phyloP scores from a whole-genome alignment of 2,888 invertebrate species.

The Ophion costatus region DNA sequence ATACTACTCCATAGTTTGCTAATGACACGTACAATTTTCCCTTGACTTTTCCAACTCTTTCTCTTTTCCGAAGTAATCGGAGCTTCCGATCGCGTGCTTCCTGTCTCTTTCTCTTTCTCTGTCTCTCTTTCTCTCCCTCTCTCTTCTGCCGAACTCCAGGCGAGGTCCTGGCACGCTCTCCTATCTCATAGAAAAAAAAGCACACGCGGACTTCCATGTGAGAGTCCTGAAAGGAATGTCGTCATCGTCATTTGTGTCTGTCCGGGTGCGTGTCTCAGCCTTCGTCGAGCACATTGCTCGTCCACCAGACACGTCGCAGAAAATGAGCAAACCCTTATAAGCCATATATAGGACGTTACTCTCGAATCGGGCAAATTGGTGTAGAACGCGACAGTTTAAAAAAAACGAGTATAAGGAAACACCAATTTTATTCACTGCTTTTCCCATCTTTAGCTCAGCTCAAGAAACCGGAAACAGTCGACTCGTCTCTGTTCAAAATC shows the following conservation, averaged over 20 bases:
- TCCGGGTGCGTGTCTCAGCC: not conserved
- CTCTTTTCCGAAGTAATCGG: slow-evolving; percentile 58
- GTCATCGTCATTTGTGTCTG: slow-evolving; percentile 18
- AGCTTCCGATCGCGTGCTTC: slow-evolving; percentile 60
- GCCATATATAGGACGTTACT: too few species aligned
- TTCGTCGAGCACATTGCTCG: slow-evolving; percentile 20
- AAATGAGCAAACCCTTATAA: too few species aligned
- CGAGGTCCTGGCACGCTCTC: slow-evolving; percentile 45
- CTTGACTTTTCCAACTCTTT: slow-evolving; percentile 60
- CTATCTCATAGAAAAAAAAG: slow-evolving; percentile 7
- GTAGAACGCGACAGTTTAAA: too few species aligned
- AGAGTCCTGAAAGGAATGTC: slow-evolving; percentile 24
- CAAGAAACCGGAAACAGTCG: too few species aligned
- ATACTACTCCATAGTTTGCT: slow-evolving; percentile 16
- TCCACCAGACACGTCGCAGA: too few species aligned
- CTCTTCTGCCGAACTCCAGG: slow-evolving; percentile 18
- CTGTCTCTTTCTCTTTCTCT: not conserved
- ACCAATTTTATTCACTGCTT: too few species aligned
- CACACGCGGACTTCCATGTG: slow-evolving; percentile 27
- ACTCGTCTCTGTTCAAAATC: too few species aligned
- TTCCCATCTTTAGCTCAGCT: too few species aligned
- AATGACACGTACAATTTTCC: slow-evolving; percentile 51
- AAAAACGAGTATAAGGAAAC: too few species aligned
- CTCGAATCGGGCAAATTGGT: too few species aligned
- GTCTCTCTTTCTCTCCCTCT: slow-evolving; percentile 8